These are phyloP conservation scores for Oligia fasciuncula DNA, from an alignment of 2,888 invertebrate species.

Conservation along the genomic window DNA sequence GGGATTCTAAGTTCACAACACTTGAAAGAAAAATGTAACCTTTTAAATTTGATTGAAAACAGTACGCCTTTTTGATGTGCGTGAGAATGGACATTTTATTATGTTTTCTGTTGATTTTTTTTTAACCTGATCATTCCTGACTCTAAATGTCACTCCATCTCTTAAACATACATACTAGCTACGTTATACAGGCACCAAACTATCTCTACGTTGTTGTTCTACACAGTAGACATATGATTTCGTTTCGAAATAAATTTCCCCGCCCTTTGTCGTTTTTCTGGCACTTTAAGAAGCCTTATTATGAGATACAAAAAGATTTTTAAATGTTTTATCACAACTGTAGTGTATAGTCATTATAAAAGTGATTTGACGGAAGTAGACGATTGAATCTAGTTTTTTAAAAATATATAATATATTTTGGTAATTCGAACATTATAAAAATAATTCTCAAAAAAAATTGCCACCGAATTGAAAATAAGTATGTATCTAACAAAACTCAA, in stretches of 20 bases:
- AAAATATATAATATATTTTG: conserved; percentile 34
- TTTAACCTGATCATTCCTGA: conserved; percentile 35
- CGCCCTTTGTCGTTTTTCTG: conserved; percentile 76
- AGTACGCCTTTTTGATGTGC: conserved; percentile 41
- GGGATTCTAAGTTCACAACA: conserved; percentile 83
- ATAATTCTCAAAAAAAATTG: conserved; percentile 55
- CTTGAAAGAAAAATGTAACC: conserved; percentile 70
- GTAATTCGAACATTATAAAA: conserved; percentile 56
- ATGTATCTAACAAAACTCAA: conserved; percentile 54
- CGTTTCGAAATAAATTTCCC: conserved; percentile 89
- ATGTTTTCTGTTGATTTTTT: conserved; percentile 20
- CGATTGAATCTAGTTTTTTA: conserved; percentile 40
- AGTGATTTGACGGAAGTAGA: conserved; percentile 47
- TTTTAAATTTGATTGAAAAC: conserved; percentile 28
- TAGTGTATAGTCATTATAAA: conserved; percentile 45
- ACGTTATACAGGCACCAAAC: conserved; percentile 80
- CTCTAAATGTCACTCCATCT: conserved; percentile 55
- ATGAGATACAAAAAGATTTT: conserved; percentile 64
- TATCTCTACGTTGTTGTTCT: conserved; percentile 87
- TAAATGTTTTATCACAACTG: conserved; percentile 63
- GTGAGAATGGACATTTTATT: conserved; percentile 28
- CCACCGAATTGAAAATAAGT: conserved; percentile 65
- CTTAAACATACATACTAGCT: conserved; percentile 70
- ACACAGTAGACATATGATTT: conserved; percentile 89
- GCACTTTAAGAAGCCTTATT: conserved; percentile 66